Conservation (phyloP, 2,113 vertebrate species). For the Ptilonorhynchus violaceus region DNA sequence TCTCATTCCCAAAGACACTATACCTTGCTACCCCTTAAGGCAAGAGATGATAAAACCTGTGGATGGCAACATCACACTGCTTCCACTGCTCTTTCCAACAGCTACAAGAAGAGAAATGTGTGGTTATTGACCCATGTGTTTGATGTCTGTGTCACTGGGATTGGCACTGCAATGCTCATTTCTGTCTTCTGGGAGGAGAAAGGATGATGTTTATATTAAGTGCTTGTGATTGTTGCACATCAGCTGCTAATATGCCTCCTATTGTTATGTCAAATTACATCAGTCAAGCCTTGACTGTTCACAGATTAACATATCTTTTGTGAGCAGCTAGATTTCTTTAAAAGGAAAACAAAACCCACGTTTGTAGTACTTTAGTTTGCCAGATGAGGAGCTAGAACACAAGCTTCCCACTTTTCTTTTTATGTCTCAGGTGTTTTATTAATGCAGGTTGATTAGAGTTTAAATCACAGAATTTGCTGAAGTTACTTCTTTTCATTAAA, state of each 20-base stretch:
- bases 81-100: background rate
- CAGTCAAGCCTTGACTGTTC: background rate
- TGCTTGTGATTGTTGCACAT: background rate
- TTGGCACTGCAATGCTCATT: background rate
- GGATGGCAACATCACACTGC: background rate
- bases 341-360: background rate
- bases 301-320: background rate
- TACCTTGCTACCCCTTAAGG: background rate
- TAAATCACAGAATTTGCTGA: background rate
- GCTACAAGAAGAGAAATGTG: background rate
- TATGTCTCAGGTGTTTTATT: background rate
- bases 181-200: background rate
- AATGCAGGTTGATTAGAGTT: background rate
- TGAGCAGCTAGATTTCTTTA: background rate
- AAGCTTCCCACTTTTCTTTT: background rate
- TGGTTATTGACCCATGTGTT: background rate
- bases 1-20: background rate
- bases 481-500: background rate
- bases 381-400: background rate
- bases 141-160: background rate
- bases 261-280: background rate
- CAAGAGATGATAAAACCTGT: background rate
- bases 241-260: background rate
- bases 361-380: background rate
- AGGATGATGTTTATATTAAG: background rate